These are phyloP conservation scores for Euclidia mi DNA, from an alignment of 2,888 invertebrate species.

Conservation along the genomic window DNA sequence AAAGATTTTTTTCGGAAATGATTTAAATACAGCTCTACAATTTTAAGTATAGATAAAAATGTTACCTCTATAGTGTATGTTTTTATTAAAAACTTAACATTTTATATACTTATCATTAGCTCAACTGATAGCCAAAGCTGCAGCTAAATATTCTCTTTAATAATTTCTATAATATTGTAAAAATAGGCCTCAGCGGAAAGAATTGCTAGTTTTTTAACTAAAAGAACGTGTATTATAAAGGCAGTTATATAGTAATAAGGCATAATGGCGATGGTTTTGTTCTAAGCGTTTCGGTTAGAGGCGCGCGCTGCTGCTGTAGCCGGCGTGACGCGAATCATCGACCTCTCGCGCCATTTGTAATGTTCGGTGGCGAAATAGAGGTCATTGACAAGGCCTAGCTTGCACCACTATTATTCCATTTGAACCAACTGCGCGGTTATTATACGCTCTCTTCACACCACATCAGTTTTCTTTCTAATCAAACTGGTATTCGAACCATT, in stretches of 20 bases:
- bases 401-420: slow-evolving; percentile 73
- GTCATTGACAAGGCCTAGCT: slow-evolving; percentile 88
- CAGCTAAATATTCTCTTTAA: too few relatives aligned
- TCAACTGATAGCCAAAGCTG: too few relatives aligned
- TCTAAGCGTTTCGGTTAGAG: slow-evolving; percentile 38
- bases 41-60: too few relatives aligned
- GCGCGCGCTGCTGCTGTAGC: slow-evolving; percentile 51
- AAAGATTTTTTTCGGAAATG: too few relatives aligned
- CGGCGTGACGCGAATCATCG: slow-evolving; percentile 77
- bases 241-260: slow-evolving; percentile 24
- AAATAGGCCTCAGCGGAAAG: too few relatives aligned
- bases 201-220: slow-evolving; percentile 2
- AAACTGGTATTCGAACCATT: slow-evolving; percentile 52
- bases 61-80: too few relatives aligned
- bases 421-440: slow-evolving; percentile 63
- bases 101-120: too few relatives aligned
- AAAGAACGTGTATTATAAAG: neutral
- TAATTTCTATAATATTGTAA: too few relatives aligned
- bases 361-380: slow-evolving; percentile 84
- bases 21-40: too few relatives aligned
- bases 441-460: slow-evolving; percentile 51
- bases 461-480: slow-evolving; percentile 45
- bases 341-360: slow-evolving; percentile 78
- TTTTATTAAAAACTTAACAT: too few relatives aligned
- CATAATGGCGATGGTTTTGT: slow-evolving; percentile 35